Percentiles rank a stretch among this genome's conserved stretches.
phyloP scores from a whole-genome alignment of 1,140 invertebrate species.

The Drosophila kanapiae region DNA sequence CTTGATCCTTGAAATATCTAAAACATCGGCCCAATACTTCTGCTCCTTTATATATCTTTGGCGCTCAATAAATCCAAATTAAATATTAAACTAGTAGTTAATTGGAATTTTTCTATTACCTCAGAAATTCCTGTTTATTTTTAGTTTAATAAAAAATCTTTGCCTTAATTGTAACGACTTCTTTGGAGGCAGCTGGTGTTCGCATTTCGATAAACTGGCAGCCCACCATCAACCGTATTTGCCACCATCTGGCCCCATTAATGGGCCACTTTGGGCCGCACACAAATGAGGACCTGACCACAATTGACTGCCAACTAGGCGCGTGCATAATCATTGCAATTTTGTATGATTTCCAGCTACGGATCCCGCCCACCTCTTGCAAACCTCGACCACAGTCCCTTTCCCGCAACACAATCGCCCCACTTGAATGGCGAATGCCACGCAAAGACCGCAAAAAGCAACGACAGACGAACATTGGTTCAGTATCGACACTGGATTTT shows the following conservation, averaged over 20 bases:
- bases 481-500: constrained; percentile 32
- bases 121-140: background rate
- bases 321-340: constrained; percentile 79
- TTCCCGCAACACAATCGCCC: constrained; percentile 25
- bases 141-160: background rate
- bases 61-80: too few relatives aligned
- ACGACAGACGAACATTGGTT: constrained; percentile 33
- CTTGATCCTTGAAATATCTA: too few relatives aligned
- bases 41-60: too few relatives aligned
- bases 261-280: constrained; percentile 61
- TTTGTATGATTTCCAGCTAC: constrained; percentile 64
- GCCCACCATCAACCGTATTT: constrained; percentile 11
- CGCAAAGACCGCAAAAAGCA: constrained; percentile 46
- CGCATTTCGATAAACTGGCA: constrained; percentile 20
- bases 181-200: constrained; percentile 16
- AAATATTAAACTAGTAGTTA: too few relatives aligned
- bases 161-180: background rate
- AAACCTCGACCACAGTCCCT: background rate
- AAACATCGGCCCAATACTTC: too few relatives aligned
- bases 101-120: too few relatives aligned
- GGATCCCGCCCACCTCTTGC: too few relatives aligned
- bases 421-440: constrained; percentile 58
- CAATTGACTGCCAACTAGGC: constrained; percentile 77
- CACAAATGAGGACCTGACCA: constrained; percentile 57
- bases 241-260: constrained; percentile 36